phyloP scores from a whole-genome alignment of 2,113 vertebrate genomes.

The Tapirus terrestris region DNA sequence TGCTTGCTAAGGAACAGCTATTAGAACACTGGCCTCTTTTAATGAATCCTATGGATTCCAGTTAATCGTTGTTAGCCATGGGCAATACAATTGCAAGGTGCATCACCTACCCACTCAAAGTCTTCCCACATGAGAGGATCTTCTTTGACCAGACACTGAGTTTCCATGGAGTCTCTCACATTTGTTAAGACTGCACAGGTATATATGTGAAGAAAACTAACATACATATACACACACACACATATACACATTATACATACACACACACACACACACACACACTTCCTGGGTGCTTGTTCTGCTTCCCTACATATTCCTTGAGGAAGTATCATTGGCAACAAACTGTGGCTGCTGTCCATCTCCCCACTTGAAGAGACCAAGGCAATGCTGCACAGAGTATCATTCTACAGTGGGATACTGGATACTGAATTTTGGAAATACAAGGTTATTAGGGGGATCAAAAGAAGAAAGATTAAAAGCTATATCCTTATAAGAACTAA shows the following conservation, averaged over 20 bases:
- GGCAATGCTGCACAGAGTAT: too few relatives aligned
- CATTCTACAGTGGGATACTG: neutral
- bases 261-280: too few relatives aligned
- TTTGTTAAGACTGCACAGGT: neutral
- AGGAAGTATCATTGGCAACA: neutral
- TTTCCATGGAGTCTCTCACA: neutral
- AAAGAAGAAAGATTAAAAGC: neutral
- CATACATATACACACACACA: too few relatives aligned
- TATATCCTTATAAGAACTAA: neutral
- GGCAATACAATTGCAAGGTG: neutral
- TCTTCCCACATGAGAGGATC: too few relatives aligned
- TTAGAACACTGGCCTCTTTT: neutral
- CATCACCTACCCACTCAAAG: neutral
- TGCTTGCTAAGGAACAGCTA: neutral
- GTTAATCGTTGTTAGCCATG: too few relatives aligned
- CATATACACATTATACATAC: too few relatives aligned
- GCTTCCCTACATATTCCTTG: neutral
- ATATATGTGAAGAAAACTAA: neutral
- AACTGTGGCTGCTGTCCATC: neutral
- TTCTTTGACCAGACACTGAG: neutral
- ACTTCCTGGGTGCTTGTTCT: neutral
- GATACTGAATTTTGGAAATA: neutral
- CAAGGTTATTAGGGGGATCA: neutral
- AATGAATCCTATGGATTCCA: neutral
- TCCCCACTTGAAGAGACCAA: neutral